These are phyloP conservation scores for Lithobates sylvaticus DNA, from an alignment of 2,797 vertebrate species.

Conservation along the genomic window DNA sequence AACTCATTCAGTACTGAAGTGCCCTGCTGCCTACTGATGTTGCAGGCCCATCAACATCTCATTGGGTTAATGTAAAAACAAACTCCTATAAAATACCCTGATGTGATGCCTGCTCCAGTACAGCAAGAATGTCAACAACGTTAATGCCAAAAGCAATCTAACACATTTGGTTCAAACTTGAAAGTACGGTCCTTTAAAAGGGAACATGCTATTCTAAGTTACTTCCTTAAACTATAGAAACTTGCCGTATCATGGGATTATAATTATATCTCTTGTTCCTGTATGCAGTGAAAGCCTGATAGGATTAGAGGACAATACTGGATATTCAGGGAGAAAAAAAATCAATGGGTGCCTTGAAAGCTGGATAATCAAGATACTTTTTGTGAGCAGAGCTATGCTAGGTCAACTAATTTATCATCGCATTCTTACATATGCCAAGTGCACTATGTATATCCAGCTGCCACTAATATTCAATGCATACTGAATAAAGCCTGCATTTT, in stretches of 20 bases:
- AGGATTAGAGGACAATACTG: slow-evolving; percentile 59
- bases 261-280: slow-evolving; percentile 47
- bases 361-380: slow-evolving; percentile 57
- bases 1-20: slow-evolving; percentile 48
- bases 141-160: neutral
- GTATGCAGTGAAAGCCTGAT: slow-evolving; percentile 50
- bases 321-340: slow-evolving; percentile 58
- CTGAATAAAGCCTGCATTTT: slow-evolving; percentile 54
- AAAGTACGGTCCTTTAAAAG: neutral
- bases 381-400: slow-evolving; percentile 50
- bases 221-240: slow-evolving; percentile 21
- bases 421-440: slow-evolving; percentile 59
- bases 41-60: slow-evolving; percentile 29
- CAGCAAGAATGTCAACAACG: neutral
- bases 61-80: slow-evolving; percentile 21
- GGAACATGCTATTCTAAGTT: slow-evolving; percentile 19
- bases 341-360: slow-evolving; percentile 55
- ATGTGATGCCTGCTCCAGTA: neutral
- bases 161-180: neutral
- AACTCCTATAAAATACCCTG: neutral
- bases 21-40: slow-evolving; percentile 26
- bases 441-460: slow-evolving; percentile 54
- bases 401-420: slow-evolving; percentile 61
- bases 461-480: slow-evolving; percentile 44
- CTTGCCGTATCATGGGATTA: slow-evolving; percentile 34